phyloP scores from a whole-genome alignment of 2,888 invertebrate species.

The Agonum fuliginosum region DNA sequence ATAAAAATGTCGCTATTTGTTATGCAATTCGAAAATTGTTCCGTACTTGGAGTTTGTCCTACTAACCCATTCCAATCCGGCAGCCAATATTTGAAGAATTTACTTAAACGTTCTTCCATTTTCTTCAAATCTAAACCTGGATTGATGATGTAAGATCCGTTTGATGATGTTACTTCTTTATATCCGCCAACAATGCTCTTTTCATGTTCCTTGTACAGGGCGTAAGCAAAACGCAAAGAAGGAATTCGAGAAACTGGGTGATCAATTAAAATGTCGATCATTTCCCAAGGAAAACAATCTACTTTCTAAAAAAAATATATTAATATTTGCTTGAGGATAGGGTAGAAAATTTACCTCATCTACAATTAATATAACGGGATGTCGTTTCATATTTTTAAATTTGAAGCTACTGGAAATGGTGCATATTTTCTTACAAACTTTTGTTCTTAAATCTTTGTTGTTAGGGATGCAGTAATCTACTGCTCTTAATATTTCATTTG shows the following conservation, averaged over 20 bases:
- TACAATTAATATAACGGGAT: slow-evolving; percentile 80
- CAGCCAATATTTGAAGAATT: slow-evolving; percentile 74
- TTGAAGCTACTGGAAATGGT: slow-evolving; percentile 71
- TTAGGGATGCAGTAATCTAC: slow-evolving; percentile 70
- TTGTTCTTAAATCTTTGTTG: slow-evolving; percentile 72
- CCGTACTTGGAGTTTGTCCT: slow-evolving; percentile 74
- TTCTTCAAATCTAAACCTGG: slow-evolving; percentile 76
- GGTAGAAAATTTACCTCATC: slow-evolving; percentile 76
- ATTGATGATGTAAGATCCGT: slow-evolving; percentile 80
- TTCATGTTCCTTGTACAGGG: slow-evolving; percentile 78
- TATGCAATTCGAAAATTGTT: slow-evolving; percentile 74
- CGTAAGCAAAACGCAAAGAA: slow-evolving; percentile 81
- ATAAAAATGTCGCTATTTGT: slow-evolving; percentile 76
- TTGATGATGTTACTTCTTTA: slow-evolving; percentile 73
- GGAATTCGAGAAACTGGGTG: slow-evolving; percentile 85
- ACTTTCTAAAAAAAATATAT: slow-evolving; percentile 74
- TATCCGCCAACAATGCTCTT: slow-evolving; percentile 76
- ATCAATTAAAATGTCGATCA: slow-evolving; percentile 78
- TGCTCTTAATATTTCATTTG: slow-evolving; percentile 71
- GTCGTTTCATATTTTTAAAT: slow-evolving; percentile 73
- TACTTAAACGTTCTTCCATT: slow-evolving; percentile 73
- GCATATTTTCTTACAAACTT: slow-evolving; percentile 71
- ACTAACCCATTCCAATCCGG: slow-evolving; percentile 72
- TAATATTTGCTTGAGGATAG: slow-evolving; percentile 49
- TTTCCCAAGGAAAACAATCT: slow-evolving; percentile 89